Evolutionary conservation across 2,797 vertebrate genomes (phyloP), one percentile per base, ranked within the genome.

Genomic region (Siniperca obscura): DNA sequence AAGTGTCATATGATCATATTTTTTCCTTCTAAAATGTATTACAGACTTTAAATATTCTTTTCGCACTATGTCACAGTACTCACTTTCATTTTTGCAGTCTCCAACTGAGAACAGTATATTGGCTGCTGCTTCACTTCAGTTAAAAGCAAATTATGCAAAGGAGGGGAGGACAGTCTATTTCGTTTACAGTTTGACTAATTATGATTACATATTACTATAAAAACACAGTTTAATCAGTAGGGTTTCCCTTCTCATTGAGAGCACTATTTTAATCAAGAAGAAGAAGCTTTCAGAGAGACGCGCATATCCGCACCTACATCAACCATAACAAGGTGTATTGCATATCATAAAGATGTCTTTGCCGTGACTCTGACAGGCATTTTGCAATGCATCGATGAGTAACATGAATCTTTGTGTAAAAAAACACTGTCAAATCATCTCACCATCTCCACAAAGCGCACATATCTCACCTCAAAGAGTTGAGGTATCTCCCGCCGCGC

Each of bases 401-500:
- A 12, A 0, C 14, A 53, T 7, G 14, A 42, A 66, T 78, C 19
- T 62, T 12, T 70, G 44, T 6, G 25, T 3, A 59, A 34, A 50
- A 67, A 30, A 30, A 22, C 44, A n/a, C 8, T 3, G 64, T 57
- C 4, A 44, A 9, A 64, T 74, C 73, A 34, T 10, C 12, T 44
- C 66, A 36, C 12, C n/a, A 36, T 17, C n/a, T 55, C 27, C 27
- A 21, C 48, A 34, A 44, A 67, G 64, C 61, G 70, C 77, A 42
- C 64, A 61, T 27, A 48, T 83, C 97, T 95, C 95, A 99, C 98
- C 97, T 99, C 97, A 92, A 99, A 99, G 57, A 99, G 97, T 95
- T 98, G 98, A 76, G 98, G 98, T 88, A 99, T 98, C 95, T 99
- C 97, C 92, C 96, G 96, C 85, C 96, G 96, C 76, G 97, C 94